Evolutionary conservation across 2,797 vertebrate genomes (phyloP), one percentile per base, ranked within the genome.

Genomic region (Erpetoichthys calabaricus): DNA sequence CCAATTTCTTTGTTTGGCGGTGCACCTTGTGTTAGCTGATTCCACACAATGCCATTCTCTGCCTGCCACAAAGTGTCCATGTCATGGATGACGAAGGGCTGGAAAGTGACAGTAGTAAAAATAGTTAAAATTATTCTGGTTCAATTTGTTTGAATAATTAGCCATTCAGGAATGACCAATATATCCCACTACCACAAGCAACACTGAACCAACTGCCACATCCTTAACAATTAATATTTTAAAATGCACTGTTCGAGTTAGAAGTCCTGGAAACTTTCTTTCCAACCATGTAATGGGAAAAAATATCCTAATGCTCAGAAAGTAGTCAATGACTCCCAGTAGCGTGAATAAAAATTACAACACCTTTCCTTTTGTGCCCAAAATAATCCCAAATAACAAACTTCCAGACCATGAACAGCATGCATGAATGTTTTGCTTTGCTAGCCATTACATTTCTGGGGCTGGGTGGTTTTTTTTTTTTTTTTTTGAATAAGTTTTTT

Each of bases 51-150:
- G 56, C 92, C 92, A 60, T 92, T 94, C 69, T 98, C 94, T 1
- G 94, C 96, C 76, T 95, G 89, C 92, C 92, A 95, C 58, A 99
- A 74, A 0, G 95, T 92, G 75, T 98, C 95, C 76, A 99, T 89
- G 64, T 98, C 92, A 6, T 99, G 92, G 83, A 99, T 98, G 66
- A 99, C 95, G 73, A 98, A 98, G 7, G 96, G 96, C 96, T 98
- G 75, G 59, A 65, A 65, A n/a, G 45, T 43, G 44, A 42, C 47
- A 50, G 57, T 4, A 9, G 51, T 67, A 60, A 65, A 49, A 61
- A 64, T 62, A 71, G 61, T 64, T 67, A 56, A 6, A 2, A 66
- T 47, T 0, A 0, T 47, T 70, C 57, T 68, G 45, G 49, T 59
- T 59, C 25, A 25, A 25, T 25, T 25, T 25, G 2, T 25, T 57